Conservation (phyloP, 2,113 vertebrate species). For the Lepisosteus oculatus region DNA sequence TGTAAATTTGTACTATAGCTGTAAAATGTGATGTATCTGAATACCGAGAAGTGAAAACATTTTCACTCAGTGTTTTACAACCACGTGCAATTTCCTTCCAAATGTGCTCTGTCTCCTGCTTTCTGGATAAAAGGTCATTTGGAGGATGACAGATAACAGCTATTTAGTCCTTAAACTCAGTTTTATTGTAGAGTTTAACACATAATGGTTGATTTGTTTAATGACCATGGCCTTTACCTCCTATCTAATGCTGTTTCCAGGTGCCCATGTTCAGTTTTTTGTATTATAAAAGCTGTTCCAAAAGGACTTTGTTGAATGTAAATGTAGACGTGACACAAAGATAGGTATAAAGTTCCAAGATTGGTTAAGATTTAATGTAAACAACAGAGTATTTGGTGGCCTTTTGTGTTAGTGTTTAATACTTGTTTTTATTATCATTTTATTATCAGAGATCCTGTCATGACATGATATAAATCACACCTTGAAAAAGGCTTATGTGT, state of each 20-base stretch:
- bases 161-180: too few relatives aligned
- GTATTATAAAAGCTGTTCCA: constrained; percentile 66
- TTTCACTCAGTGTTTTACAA: too few relatives aligned
- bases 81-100: too few relatives aligned
- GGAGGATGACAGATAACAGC: too few relatives aligned
- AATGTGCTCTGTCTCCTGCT: too few relatives aligned
- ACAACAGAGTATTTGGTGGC: constrained; percentile 52
- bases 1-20: too few relatives aligned
- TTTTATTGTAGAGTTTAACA: too few relatives aligned
- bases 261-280: constrained; percentile 71
- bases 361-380: constrained; percentile 44
- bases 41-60: too few relatives aligned
- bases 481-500: constrained; percentile 51
- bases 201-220: too few relatives aligned
- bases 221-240: not conserved
- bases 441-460: constrained; percentile 43
- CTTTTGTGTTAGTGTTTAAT: constrained; percentile 51
- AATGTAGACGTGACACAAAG: constrained; percentile 53
- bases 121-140: too few relatives aligned
- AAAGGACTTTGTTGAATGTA: constrained; percentile 82
- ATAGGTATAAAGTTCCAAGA: constrained; percentile 43
- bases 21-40: too few relatives aligned
- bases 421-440: constrained; percentile 28
- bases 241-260: constrained; percentile 60
- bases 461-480: constrained; percentile 62